A percentile compares a stretch with the other conserved stretches of the same genome.
These are phyloP conservation scores for Silurus lanzhouensis DNA, from an alignment of 2,797 vertebrate genomes.

Conservation along the genomic window DNA sequence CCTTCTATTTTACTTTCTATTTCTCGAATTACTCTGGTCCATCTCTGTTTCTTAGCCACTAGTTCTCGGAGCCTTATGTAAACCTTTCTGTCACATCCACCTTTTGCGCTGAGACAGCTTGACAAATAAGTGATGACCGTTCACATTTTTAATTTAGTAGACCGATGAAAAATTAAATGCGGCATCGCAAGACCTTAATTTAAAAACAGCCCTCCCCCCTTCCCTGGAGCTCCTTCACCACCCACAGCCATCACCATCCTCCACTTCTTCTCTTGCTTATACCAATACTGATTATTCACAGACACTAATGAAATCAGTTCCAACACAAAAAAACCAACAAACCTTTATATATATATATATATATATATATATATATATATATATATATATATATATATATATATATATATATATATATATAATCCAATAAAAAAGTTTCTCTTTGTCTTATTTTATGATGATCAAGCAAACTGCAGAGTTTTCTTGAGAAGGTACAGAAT, in stretches of 20 bases:
- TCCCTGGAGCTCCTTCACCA: slow-evolving; percentile 43
- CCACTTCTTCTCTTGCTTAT: slow-evolving; percentile 40
- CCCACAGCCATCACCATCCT: slow-evolving; percentile 48
- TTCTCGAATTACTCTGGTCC: slow-evolving; percentile 36
- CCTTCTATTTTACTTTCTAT: slow-evolving; percentile 17
- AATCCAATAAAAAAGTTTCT: not conserved
- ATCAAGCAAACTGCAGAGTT: not conserved
- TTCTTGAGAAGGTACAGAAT: not conserved
- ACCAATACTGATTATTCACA: not conserved
- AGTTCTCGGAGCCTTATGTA: slow-evolving; percentile 66
- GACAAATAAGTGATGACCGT: slow-evolving; percentile 81
- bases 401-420: too few relatives aligned
- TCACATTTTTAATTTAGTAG: slow-evolving; percentile 81
- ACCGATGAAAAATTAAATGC: slow-evolving; percentile 75
- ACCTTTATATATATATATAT: not conserved
- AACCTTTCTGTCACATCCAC: slow-evolving; percentile 72
- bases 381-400: too few relatives aligned
- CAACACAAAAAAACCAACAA: not conserved
- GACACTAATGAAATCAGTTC: not conserved
- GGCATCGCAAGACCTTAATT: slow-evolving; percentile 70
- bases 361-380: too few relatives aligned
- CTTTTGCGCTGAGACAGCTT: slow-evolving; percentile 70
- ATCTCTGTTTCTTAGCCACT: slow-evolving; percentile 32
- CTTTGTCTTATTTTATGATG: not conserved
- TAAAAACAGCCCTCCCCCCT: slow-evolving; percentile 59